Base-by-base conservation (phyloP, 2,888 invertebrate species). In the Notodonta ziczac region DNA sequence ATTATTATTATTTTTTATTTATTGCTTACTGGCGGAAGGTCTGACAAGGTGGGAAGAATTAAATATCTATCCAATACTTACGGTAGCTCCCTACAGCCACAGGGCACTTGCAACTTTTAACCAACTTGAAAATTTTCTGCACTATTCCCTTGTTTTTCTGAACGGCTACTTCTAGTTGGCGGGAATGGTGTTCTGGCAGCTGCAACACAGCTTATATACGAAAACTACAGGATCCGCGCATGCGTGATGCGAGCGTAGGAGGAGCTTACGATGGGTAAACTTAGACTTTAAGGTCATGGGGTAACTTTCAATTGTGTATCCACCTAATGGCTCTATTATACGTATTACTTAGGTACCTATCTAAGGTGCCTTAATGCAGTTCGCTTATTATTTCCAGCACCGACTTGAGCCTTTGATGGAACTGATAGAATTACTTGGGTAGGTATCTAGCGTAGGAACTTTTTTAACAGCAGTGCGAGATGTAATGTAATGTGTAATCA, bases 161-260 rank as follows among this genome's bases (percentile, higher is more conserved):
- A 16, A 12, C 56, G 40, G 9, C 12, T 24, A 13, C 13, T 56
- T 44, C 12, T 8, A 44, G 24, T 78, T 82, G 81, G 83, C 84
- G 86, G 87, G 86, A 91, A 89, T 93, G 91, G 66, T 81, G 67
- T 56, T 67, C 64, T 58, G 66, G 48, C 59, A 67, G 72, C 62
- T 62, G 62, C 58, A 66, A 60, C 66, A 60, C 61, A 73, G 76
- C 86, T 90, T 92, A 85, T 92, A 92, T 90, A 91, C 74, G 62
- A 60, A 69, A 63, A 62, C 52, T 53, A 61, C 50, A 59, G 54
- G 58, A 13, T 40, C 51, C 65, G 73, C 90, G 90, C 92, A 87
- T 85, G 92, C 91, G 90, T 68, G 44, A 8, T 56, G 35, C 56
- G 56, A 48, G 46, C 58, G 48, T 70, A 74, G 87, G 85, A 81